Percentiles rank a stretch among this genome's conserved stretches.
phyloP scores from a whole-genome alignment of 2,113 vertebrate genomes.

The Melanerpes aurifrons region DNA sequence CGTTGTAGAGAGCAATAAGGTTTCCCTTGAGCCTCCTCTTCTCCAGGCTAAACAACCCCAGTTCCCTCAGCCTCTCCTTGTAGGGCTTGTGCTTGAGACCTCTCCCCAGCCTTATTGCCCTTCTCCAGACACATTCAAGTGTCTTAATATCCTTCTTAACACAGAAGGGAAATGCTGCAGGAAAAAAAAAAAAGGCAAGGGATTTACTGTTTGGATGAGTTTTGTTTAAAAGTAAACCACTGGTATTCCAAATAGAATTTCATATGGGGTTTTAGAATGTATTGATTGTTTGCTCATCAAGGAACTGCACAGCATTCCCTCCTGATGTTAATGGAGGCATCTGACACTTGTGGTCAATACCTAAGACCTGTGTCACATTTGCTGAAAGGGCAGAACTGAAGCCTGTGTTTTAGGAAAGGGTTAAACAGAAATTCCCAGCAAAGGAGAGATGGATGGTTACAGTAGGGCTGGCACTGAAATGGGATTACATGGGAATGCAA shows the following conservation, averaged over 20 bases:
- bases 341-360: background rate
- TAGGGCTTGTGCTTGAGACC: too few species aligned
- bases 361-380: background rate
- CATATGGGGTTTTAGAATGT: background rate
- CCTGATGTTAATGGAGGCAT: accelerated
- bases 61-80: too few species aligned
- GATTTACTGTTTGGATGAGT: background rate
- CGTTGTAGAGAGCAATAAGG: too few species aligned
- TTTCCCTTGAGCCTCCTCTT: too few species aligned
- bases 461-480: background rate
- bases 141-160: too few species aligned
- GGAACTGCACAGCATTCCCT: background rate
- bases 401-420: background rate
- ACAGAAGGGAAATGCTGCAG: background rate
- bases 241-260: background rate
- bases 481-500: background rate
- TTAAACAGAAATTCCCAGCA: background rate
- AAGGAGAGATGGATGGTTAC: background rate
- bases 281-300: background rate
- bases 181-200: background rate
- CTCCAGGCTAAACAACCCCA: too few species aligned
- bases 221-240: background rate
- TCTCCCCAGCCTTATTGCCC: too few species aligned
- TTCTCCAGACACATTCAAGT: too few species aligned
- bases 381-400: background rate